Percentiles rank a stretch among this genome's conserved stretches.
Conservation (phyloP, 2,113 vertebrate species). For the Vulpes ferrilata region DNA sequence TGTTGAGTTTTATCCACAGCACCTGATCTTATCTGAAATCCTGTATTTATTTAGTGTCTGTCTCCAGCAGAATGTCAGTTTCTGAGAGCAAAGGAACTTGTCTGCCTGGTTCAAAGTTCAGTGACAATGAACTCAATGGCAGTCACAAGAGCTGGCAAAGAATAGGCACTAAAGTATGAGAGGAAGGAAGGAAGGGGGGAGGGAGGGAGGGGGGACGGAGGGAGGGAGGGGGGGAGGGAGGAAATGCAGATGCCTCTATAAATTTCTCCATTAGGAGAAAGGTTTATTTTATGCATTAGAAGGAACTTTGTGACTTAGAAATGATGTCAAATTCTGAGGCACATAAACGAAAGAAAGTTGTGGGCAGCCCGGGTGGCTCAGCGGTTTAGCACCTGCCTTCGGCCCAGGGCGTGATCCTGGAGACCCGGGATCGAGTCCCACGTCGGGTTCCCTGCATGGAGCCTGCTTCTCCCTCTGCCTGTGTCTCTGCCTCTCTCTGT, state of each 20-base stretch:
- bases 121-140: neutral
- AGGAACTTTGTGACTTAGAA: neutral
- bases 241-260: neutral
- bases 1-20: conserved; percentile 12
- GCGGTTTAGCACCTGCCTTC: too few relatives aligned
- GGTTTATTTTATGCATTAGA: neutral
- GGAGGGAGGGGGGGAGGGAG: rapidly evolving
- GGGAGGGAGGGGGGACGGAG: too few relatives aligned
- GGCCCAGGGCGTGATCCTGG: too few relatives aligned
- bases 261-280: neutral
- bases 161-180: neutral
- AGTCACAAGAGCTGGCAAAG: neutral
- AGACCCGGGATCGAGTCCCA: too few relatives aligned
- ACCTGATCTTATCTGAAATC: neutral
- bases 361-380: neutral
- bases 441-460: too few relatives aligned
- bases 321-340: neutral
- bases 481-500: too few relatives aligned
- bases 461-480: too few relatives aligned
- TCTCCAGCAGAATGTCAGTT: neutral
- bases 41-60: neutral
- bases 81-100: conserved; percentile 3
- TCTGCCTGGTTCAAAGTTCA: neutral
- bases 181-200: too few relatives aligned
- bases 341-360: conserved; percentile 12